These are phyloP conservation scores for Sesamia nonagrioides DNA, from an alignment of 1,140 invertebrate genomes.

Conservation along the genomic window DNA sequence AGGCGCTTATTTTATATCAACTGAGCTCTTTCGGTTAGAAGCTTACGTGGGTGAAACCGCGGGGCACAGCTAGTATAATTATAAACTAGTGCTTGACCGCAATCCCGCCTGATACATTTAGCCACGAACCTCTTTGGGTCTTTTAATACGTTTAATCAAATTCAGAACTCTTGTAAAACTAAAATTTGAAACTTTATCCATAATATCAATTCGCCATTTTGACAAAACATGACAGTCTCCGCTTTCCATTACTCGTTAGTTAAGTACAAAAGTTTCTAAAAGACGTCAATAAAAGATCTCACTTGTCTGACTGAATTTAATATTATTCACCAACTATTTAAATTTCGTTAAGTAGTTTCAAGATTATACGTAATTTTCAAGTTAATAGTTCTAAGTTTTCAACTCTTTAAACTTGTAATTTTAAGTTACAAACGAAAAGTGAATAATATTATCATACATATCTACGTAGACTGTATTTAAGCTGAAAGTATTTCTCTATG, in stretches of 20 bases:
- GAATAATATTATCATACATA: no score
- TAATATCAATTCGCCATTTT: conserved; percentile 12
- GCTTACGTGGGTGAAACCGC: no score
- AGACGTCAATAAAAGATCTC: not conserved
- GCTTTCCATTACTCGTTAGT: not conserved
- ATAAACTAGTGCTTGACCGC: no score
- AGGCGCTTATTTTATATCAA: no score
- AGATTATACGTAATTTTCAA: not conserved
- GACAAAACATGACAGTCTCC: not conserved
- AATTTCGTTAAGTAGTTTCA: not conserved
- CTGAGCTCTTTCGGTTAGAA: no score
- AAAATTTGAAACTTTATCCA: conserved; percentile 16
- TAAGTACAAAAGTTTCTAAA: not conserved
- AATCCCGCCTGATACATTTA: no score
- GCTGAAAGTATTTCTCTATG: no score
- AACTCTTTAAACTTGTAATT: no score
- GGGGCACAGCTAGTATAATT: no score
- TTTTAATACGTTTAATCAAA: not conserved
- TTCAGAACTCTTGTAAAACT: not conserved
- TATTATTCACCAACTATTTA: not conserved
- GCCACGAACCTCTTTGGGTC: not conserved
- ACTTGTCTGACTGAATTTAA: not conserved
- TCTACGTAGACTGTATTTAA: no score
- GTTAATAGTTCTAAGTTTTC: not conserved
- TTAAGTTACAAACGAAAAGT: no score